Base-by-base conservation (phyloP, 1,140 invertebrate species). In the Pemphigus obesinymphae region DNA sequence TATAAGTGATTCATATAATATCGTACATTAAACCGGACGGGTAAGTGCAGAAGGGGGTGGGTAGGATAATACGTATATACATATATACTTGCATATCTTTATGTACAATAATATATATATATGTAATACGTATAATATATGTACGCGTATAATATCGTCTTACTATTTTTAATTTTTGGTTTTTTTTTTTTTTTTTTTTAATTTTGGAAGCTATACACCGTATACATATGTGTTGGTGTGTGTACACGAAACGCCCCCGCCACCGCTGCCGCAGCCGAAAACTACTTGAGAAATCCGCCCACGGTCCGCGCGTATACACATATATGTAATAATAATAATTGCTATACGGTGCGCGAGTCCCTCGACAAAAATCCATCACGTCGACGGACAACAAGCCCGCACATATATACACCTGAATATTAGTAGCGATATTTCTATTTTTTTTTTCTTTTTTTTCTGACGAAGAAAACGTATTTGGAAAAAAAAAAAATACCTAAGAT, bases 211-310 rank as follows among this genome's bases (percentile, higher is more conserved):
- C 58, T 80, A 58, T n/a, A 50, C 6, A 29, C 29, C 66, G 34
- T 48, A 11, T 29, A 2, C 26, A 17, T 17, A 11, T 31, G 31
- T 40, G 43, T 78, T 76, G 50, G 50, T 11, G 63, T 37, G 31
- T 23, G 34, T 15, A 37, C 15, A 23, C 45, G 76, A 26, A 80
- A 80, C 76, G 76, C 76, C 76, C 55, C 40, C 76, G 76, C 76
- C 75, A 48, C 75, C 75, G 75, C 53, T 40, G 75, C 34, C 31
- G 75, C 75, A 31, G 76, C 2, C 76, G 76, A 80, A 80, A 26
- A 80, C 76, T 80, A 80, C 76, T 80, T 45, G 76, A 80, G 40
- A 80, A 80, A 80, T 80, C 76, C 76, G 76, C 76, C 76, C 76
- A 80, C 76, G 76, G 76, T 29, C 75, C 23, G 50, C n/a, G 29